phyloP scores from a whole-genome alignment of 2,113 vertebrate genomes.

The Gnathonemus longibarbis region DNA sequence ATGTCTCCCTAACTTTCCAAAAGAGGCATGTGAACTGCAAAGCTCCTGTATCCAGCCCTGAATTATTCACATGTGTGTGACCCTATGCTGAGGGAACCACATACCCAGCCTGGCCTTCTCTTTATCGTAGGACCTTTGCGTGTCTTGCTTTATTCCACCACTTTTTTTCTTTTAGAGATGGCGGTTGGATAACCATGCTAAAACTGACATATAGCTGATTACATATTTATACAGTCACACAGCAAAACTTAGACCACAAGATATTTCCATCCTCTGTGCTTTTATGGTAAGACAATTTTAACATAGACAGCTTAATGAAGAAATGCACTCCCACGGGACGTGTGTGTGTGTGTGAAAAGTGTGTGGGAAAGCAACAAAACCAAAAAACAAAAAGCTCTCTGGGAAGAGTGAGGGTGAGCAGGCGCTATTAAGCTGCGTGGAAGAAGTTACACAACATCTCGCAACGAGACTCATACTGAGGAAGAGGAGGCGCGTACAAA shows the following conservation, averaged over 20 bases:
- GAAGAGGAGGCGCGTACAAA: not conserved
- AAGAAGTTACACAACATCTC: not conserved
- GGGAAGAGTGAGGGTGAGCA: not conserved
- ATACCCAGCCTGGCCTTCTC: not conserved
- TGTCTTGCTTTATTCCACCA: not conserved
- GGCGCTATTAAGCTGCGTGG: not conserved
- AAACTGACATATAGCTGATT: not conserved
- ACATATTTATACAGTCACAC: not conserved
- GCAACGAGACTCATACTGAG: not conserved
- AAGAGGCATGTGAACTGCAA: not conserved
- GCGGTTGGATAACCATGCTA: not conserved
- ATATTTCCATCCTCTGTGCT: not conserved
- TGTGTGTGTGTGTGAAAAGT: not conserved
- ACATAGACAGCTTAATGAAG: not conserved
- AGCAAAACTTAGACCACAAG: not conserved
- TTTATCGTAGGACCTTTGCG: not conserved
- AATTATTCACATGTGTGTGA: not conserved
- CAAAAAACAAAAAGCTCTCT: not conserved
- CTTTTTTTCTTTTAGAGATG: not conserved
- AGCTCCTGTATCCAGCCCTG: not conserved
- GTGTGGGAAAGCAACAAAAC: not conserved
- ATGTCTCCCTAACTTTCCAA: not conserved
- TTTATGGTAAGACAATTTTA: not conserved
- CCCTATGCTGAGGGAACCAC: not conserved
- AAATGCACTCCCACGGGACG: not conserved